Evolutionary conservation across 1,140 invertebrate species (phyloP), one percentile per base, ranked within the genome.

Genomic region (Maconellicoccus hirsutus): DNA sequence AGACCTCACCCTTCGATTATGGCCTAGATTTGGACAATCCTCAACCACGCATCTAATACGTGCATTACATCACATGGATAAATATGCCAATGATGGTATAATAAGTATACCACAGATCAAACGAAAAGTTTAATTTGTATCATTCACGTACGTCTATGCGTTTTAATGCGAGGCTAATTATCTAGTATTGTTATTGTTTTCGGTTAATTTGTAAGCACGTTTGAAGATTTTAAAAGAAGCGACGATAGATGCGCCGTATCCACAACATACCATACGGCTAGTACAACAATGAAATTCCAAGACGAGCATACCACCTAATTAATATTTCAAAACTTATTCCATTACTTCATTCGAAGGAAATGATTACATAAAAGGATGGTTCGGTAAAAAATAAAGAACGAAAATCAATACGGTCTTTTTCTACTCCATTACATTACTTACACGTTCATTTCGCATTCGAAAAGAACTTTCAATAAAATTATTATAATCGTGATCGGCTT

Each of bases 401-500:
- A 52, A 52, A 52, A 52, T 4, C 6, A 52, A 16, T 6, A 52
- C n/a, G 42, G 42, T 33, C 42, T 52, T 19, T 52, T 16, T 52
- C 4, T 52, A 16, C 16, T 52, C 42, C 29, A 33, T 33, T 52
- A 52, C 42, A 19, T 52, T 8, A 38, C 33, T 7, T 3, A 16
- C 42, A 52, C n/a, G n/a, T 52, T 52, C 42, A 52, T 52, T 52
- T 52, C 42, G 42, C 42, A 52, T 52, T 52, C 42, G 42, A 52
- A 14, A 19, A 52, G 42, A 52, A 52, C 42, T 52, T 52, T 52
- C 42, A 52, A 52, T 52, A 52, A 52, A 52, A 52, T 52, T 52
- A 52, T 52, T 52, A 52, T 52, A 52, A 52, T 52, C 42, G 42
- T 52, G 42, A 52, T 52, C 42, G 42, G 42, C 42, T 52, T 52